Evolutionary conservation across 2,888 invertebrate genomes (phyloP), one percentile per base, ranked within the genome.

Genomic region (Ornithoptera alexandrae): DNA sequence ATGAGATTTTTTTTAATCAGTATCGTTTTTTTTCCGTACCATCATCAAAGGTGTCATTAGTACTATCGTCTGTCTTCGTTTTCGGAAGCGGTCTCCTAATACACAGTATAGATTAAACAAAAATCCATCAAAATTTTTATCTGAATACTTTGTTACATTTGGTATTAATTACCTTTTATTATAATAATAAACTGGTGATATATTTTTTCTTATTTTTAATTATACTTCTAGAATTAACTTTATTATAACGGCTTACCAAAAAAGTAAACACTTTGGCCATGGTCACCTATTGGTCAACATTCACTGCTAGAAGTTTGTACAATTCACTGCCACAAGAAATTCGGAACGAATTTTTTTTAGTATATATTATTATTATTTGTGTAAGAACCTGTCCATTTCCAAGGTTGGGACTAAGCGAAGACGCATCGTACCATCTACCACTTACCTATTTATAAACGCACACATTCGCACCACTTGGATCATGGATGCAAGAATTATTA

Each of bases 391-490:
- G 86, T 84, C 87, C 91, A 90, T 87, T 85, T 84, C 86, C 91
- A 91, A 92, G 90, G 90, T 89, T 84, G 89, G 79, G 78, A 79
- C 81, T 81, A 81, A 76, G 77, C 78, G 82, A 90, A 90, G 88
- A 89, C 87, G 84, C 78, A 73, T 75, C 79, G 80, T 75, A 74
- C 74, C 77, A 78, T 75, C 82, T 83, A 86, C 80, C 84, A 85
- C 88, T 82, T 80, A 85, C 84, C 85, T 92, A 90, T 92, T 87
- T 92, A 92, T 90, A 88, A 87, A 88, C 88, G 76, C 89, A 87
- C 87, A 88, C 85, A 78, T 73, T 70, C 63, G 74, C 81, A 81
- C 78, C 80, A 79, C 81, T 79, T 72, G 42, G 67, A 42, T 59
- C 17, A 24, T 56, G 56, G 56, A 56, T 24, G 59, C 59, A 63